Evolutionary conservation across 2,113 vertebrate genomes (phyloP), one percentile per base, ranked within the genome.

Genomic region (Trematomus loennbergii): DNA sequence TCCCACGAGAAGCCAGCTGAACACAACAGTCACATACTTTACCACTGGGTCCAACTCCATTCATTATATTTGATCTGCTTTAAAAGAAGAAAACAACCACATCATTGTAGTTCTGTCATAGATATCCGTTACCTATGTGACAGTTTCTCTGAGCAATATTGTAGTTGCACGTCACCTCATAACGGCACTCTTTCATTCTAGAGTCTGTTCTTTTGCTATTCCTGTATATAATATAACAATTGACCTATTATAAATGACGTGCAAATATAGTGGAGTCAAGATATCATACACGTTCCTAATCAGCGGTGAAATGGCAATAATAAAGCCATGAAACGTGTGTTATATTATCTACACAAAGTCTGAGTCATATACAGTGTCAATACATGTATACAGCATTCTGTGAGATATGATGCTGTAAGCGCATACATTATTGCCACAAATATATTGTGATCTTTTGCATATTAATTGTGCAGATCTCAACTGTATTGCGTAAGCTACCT

Each of bases 401-500:
- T 85, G 74, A 87, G 83, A 79, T 71, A 87, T 78, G 82, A 89
- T 90, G 89, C 79, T 63, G 43, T 48, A 87, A 93, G 93, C 92
- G 86, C 85, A 92, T 79, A 89, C 87, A 91, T 95, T 95, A 95
- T 95, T 95, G 95, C 94, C 91, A 94, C 91, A 94, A 89, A 79
- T 91, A 91, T 87, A 83, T 83, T 91, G 93, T 93, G 87, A 94
- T 93, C 78, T 83, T 92, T 95, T 95, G 94, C 94, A 95, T 95
- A 95, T 92, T 91, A 88, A 74, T 88, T 89, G 89, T 93, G 91
- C 89, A 87, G 88, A 87, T 89, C 82, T 91, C 82, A 82, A 89
- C 65, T 89, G 84, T 94, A 94, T 93, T 93, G 94, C 87, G 49
- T 89, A 79, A 89, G 84, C 93, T 95, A 93, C 87, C 86, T 89